These are phyloP conservation scores for Argya squamiceps DNA, from an alignment of 2,797 vertebrate species.

Conservation along the genomic window DNA sequence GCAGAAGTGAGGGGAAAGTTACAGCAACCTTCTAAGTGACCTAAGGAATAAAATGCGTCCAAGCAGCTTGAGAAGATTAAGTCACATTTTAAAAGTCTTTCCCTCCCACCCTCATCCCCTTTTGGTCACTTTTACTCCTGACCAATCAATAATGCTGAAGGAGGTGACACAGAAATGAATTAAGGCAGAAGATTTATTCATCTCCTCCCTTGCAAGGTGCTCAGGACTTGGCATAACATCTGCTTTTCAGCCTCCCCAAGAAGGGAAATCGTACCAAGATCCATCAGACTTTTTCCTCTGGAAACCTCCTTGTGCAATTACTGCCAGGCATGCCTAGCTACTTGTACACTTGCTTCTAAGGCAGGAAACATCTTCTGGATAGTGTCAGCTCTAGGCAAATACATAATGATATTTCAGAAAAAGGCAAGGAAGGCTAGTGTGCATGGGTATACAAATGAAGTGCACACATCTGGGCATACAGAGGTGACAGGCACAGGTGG, in stretches of 20 bases:
- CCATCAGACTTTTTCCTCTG: neutral
- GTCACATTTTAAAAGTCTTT: slow-evolving; percentile 11
- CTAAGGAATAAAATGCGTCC: neutral
- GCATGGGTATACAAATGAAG: rapidly evolving
- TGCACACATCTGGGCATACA: neutral
- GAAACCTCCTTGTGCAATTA: neutral
- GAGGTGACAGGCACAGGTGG: neutral
- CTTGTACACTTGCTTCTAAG: neutral
- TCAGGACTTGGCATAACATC: neutral
- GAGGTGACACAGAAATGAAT: slow-evolving; percentile 1
- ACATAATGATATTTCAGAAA: neutral
- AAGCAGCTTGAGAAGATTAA: slow-evolving; percentile 13
- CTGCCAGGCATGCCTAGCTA: neutral
- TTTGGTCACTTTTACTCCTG: slow-evolving; percentile 6
- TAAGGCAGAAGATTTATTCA: slow-evolving; percentile 27
- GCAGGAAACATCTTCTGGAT: neutral
- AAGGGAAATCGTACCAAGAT: neutral
- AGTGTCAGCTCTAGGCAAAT: neutral
- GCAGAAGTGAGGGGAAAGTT: slow-evolving; percentile 9
- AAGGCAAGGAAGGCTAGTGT: neutral
- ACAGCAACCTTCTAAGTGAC: slow-evolving; percentile 20
- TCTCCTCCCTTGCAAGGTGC: neutral
- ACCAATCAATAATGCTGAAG: slow-evolving; percentile 18
- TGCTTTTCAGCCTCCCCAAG: neutral
- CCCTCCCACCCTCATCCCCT: neutral